A percentile compares a stretch with the other conserved stretches of the same genome.
phyloP scores from a whole-genome alignment of 1,140 invertebrate species.

The Uloborus diversus region DNA sequence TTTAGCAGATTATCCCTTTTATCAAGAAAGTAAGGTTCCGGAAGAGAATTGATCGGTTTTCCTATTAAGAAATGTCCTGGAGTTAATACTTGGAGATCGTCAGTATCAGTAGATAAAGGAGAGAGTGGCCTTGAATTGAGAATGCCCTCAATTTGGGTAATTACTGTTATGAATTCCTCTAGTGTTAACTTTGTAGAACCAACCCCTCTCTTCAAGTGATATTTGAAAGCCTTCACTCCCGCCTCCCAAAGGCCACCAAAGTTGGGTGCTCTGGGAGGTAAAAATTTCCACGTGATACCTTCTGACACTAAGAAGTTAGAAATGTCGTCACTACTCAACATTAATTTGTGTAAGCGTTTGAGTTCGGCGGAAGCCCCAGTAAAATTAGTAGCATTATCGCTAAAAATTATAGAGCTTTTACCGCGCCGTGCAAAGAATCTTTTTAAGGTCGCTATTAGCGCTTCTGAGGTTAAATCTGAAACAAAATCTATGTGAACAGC shows the following conservation, averaged over 20 bases:
- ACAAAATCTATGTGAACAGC: not conserved
- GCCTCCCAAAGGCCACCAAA: conserved; percentile 24
- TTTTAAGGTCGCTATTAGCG: not conserved
- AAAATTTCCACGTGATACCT: not conserved
- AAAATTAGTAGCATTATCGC: not conserved
- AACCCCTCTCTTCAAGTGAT: conserved; percentile 10
- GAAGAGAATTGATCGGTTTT: not conserved
- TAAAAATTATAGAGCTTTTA: not conserved
- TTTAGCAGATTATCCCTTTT: not conserved
- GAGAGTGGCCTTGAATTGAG: conserved; percentile 15
- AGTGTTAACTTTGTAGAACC: not conserved
- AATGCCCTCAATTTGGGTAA: conserved; percentile 19
- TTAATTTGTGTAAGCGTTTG: not conserved
- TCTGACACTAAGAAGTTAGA: not conserved
- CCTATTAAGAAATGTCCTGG: conserved; percentile 33
- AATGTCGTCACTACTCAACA: not conserved
- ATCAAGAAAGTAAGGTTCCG: not conserved
- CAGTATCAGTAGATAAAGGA: conserved; percentile 2
- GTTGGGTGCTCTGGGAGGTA: not conserved
- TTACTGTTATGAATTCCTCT: not conserved
- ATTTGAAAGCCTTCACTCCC: conserved; percentile 18
- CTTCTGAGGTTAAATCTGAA: not conserved
- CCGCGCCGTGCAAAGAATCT: not conserved
- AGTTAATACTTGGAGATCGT: not conserved
- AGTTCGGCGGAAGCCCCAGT: not conserved